A percentile compares a stretch with the other conserved stretches of the same genome.
These are phyloP conservation scores for Pollimyrus isidori DNA, from an alignment of 2,113 vertebrate species.

Conservation along the genomic window DNA sequence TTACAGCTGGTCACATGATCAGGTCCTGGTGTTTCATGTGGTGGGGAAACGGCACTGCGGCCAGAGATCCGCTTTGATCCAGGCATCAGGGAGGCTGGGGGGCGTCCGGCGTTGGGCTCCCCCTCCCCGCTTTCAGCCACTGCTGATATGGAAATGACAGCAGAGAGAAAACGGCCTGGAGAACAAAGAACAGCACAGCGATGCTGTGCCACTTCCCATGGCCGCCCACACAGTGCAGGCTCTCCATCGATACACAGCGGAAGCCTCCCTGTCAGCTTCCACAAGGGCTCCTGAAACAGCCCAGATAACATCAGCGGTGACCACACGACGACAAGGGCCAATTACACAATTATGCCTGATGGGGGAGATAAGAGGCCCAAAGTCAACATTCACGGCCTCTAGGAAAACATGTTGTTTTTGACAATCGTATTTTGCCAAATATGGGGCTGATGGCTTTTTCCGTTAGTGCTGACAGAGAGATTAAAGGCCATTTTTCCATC, in stretches of 20 bases:
- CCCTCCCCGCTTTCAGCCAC: not conserved
- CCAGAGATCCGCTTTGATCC: slow-evolving; percentile 3
- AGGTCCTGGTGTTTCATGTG: not conserved
- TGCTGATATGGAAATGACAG: slow-evolving; percentile 30
- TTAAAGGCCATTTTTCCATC: not conserved
- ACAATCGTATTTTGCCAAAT: slow-evolving; percentile 16
- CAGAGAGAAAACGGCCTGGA: slow-evolving; percentile 24
- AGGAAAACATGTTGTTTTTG: slow-evolving; percentile 28
- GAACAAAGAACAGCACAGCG: slow-evolving; percentile 32
- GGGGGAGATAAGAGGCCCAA: slow-evolving; percentile 23
- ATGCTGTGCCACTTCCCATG: slow-evolving; percentile 34
- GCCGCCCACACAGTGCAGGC: slow-evolving; percentile 49
- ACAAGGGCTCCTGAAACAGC: slow-evolving; percentile 43
- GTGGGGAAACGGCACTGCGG: not conserved
- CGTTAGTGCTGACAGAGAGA: not conserved
- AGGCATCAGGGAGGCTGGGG: slow-evolving; percentile 3
- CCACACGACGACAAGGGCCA: slow-evolving; percentile 60
- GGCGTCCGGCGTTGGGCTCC: not conserved
- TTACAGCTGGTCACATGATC: not conserved
- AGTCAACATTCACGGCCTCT: slow-evolving; percentile 33
- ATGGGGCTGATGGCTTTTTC: slow-evolving; percentile 8
- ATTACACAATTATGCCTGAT: slow-evolving; percentile 52
- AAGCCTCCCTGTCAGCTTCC: slow-evolving; percentile 26
- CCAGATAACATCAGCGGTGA: slow-evolving; percentile 52
- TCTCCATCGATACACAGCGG: slow-evolving; percentile 5